Base-by-base conservation (phyloP, 2,113 vertebrate species). In the Rhinopomastus cyanomelas region DNA sequence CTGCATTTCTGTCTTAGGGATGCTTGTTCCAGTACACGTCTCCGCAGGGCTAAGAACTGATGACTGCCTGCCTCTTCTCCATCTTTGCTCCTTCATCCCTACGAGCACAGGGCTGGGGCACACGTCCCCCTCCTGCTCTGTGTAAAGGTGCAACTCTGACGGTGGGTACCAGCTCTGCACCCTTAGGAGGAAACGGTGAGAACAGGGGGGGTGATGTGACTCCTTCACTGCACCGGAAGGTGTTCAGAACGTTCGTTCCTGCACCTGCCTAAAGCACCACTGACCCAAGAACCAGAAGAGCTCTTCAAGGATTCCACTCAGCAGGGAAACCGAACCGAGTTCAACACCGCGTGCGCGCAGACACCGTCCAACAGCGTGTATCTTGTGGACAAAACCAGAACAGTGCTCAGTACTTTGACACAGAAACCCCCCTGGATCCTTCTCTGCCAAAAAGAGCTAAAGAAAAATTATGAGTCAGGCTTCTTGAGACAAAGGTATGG, bases 401-500 rank as follows among this genome's bases (percentile, higher is more conserved):
- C 39, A 59, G 39, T 13, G 39, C 34, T 56, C 27, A 88, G 86
- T 91, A 88, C 77, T 86, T 30, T 68, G 53, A 83, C 53, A 86
- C 22, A 81, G 66, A 75, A 75, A 39, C 3, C 7, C 2, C 12
- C 2, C 9, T 37, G 12, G 21, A 57, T 73, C 83, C 55, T 81
- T 46, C 27, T 65, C 34, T 78, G 39, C 42, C 48, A 68, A 86
- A 79, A 15, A 42, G 17, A 71, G 67, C 49, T 77, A 46, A 68
- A 65, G 30, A 57, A 88, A 81, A 80, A 76, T 34, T 66, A 90
- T 12, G 51, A 84, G 88, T 92, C 37, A 44, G 55, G 81, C 74
- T 84, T 26, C 57, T 90, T 73, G 79, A 73, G 71, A 88, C 72
- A 84, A 91, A 91, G 48, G 37, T 80, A 57, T 90, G 10, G 51